These are phyloP conservation scores for Lutjanus erythropterus DNA, from an alignment of 2,113 vertebrate genomes.

Conservation along the genomic window DNA sequence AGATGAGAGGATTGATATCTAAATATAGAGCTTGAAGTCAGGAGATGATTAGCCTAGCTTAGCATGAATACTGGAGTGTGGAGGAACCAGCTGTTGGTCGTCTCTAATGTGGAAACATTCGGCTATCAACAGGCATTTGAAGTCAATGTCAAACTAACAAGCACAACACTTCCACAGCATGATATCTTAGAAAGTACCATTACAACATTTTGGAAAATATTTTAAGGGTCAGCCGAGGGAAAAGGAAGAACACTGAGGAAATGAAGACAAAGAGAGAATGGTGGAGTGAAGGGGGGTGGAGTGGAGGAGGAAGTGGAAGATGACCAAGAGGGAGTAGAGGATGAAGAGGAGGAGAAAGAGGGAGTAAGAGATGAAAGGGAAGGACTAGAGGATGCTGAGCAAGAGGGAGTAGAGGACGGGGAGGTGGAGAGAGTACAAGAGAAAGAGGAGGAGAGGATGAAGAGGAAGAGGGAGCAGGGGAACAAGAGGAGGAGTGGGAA, in stretches of 20 bases:
- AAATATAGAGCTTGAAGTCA: not conserved
- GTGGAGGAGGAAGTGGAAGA: conserved; percentile 8
- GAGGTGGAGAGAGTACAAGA: conserved; percentile 18
- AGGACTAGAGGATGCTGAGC: conserved; percentile 6
- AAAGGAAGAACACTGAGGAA: not conserved
- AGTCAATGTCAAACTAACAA: not conserved
- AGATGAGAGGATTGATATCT: not conserved
- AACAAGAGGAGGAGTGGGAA: conserved; percentile 53
- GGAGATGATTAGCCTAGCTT: not conserved
- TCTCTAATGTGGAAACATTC: not conserved
- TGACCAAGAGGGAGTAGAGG: conserved; percentile 64
- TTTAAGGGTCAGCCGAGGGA: not conserved
- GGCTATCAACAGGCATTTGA: not conserved
- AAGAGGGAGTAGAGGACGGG: conserved; percentile 76
- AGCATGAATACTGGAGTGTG: not conserved
- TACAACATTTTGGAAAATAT: not conserved
- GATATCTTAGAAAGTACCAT: not conserved
- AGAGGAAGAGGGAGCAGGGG: conserved; percentile 69
- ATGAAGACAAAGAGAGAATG: conserved; percentile 6
- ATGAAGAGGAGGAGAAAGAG: conserved; percentile 59
- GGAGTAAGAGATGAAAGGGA: conserved; percentile 75
- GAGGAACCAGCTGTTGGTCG: not conserved
- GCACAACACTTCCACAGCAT: not conserved
- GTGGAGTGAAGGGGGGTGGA: conserved; percentile 64
- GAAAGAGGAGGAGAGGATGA: conserved; percentile 21